phyloP scores from a whole-genome alignment of 2,113 vertebrate genomes.

The Oryzias melastigma region DNA sequence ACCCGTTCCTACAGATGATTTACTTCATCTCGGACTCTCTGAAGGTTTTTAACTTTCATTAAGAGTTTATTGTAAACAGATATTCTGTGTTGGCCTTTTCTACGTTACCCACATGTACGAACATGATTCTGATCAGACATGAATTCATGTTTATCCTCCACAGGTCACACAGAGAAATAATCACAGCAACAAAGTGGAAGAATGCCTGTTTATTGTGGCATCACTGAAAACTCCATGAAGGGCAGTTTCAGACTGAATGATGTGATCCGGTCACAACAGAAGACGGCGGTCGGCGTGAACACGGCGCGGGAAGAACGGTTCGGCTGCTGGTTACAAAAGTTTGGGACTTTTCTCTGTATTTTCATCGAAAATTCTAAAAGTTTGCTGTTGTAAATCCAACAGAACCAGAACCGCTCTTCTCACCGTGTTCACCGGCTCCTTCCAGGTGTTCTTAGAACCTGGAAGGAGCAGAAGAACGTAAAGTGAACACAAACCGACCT shows the following conservation, averaged over 20 bases:
- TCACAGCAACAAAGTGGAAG: too few relatives aligned
- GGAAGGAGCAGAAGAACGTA: constrained; percentile 31
- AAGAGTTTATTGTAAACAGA: too few relatives aligned
- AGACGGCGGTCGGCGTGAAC: constrained; percentile 6
- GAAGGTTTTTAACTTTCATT: too few relatives aligned
- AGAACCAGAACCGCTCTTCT: background rate
- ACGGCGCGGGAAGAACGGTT: constrained; percentile 3
- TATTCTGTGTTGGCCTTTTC: too few relatives aligned
- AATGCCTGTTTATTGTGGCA: constrained; percentile 55
- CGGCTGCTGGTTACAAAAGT: background rate
- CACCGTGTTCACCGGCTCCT: constrained; percentile 6
- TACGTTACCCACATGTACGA: too few relatives aligned
- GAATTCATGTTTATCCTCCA: too few relatives aligned
- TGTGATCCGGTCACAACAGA: constrained; percentile 17
- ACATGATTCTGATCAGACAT: too few relatives aligned
- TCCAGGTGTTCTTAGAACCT: background rate
- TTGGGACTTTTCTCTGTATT: background rate
- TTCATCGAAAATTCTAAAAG: too few relatives aligned
- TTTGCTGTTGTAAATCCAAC: background rate
- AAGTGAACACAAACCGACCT: constrained; percentile 33
- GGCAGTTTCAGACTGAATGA: constrained; percentile 56
- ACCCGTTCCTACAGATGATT: too few relatives aligned
- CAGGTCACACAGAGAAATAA: too few relatives aligned
- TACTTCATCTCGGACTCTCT: too few relatives aligned
- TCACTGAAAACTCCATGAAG: constrained; percentile 57